Base-by-base conservation (phyloP, 2,113 vertebrate genomes). In the Oxygymnocypris stewartii region DNA sequence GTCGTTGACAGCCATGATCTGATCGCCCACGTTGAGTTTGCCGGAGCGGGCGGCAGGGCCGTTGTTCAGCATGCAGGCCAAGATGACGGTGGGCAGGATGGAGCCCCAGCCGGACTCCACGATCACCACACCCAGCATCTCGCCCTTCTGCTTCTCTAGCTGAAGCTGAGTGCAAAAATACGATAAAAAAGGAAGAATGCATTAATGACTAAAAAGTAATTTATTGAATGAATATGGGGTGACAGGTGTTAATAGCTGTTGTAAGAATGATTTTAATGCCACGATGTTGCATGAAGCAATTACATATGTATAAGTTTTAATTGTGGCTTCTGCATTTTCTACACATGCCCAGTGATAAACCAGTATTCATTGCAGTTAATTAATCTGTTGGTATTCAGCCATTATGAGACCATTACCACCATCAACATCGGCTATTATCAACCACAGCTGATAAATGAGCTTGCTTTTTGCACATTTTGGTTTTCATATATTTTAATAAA, bases 71-170 rank as follows among this genome's bases (percentile, higher is more conserved):
- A 99, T 97, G 85, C 97, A 98, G 20, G 98, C 98, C 89, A 99
- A 91, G 93, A 99, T 99, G 84, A 99, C 98, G 0, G 98, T 99
- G 91, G 98, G 98, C 35, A 99, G 93, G 91, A 99, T 99, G 90
- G 98, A 99, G 82, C 98, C 98, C 98, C 98, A 99, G 85, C 98
- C 98, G 0, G 98, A 99, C 91, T 99, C 98, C 85, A 99, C 98
- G 2, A 99, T 97, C 89, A 99, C 98, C 85, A 99, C 97, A 0
- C 98, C 98, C 20, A 99, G 95, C 89, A 94, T 97, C 93, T 99
- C 98, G 0, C 98, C 97, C 91, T 98, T 99, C 91, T 96, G 97
- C 88, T 99, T 99, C 90, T 99, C 97, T 88, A 99, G 92, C 76
- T 96, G 94, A 81, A 99, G 93, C 71, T 86, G 47, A 42, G 40